Base-by-base conservation (phyloP, 92 coral and sea anemone species). In the Phenganax subtilis region DNA sequence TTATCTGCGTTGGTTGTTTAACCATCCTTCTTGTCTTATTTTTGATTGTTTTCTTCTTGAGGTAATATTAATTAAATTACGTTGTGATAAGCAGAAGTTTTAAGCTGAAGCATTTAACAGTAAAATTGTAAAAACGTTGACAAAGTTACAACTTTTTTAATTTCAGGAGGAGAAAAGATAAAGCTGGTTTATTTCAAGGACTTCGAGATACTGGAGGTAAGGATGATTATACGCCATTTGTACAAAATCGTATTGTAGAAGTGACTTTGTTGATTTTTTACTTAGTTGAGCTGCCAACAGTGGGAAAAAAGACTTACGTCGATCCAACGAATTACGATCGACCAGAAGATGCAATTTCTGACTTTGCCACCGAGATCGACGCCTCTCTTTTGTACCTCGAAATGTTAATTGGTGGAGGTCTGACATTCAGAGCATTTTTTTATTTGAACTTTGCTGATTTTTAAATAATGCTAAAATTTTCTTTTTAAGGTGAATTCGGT, bases 351-450 rank as follows among this genome's bases (percentile, higher is more conserved):
- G 97, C 96, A 7, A 74, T 93, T 71, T 85, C 75, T 56, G 85
- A 80, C 71, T 93, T 93, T 87, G 97, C 96, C 14, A 89, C 87
- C 72, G 97, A 93, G 61, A 89, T 93, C 12, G 97, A 93, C 70
- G 84, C 85, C 29, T 85, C 84, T 8, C 56, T 80, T 78, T 71
- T 93, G 29, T 14, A 37, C 6, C 72, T 93, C 80, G 96, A 91
- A 12, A 81, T 84, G 72, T 85, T 91, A 14, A 93, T 93, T 68
- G 97, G 97, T 65, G 96, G 97, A 86, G 97, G 97, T 93, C 57
- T 51, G 85, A 68, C 53, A 61, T 3, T 78, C 44, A 56, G 3
- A 52, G 28, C 71, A 17, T 56, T 59, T 20, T 20, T 76, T 44
- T 27, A 31, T 54, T 11, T 37, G 75, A 37, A 37, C 47, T 37